phyloP scores from a whole-genome alignment of 2,797 vertebrate species.

The Galago senegalensis region DNA sequence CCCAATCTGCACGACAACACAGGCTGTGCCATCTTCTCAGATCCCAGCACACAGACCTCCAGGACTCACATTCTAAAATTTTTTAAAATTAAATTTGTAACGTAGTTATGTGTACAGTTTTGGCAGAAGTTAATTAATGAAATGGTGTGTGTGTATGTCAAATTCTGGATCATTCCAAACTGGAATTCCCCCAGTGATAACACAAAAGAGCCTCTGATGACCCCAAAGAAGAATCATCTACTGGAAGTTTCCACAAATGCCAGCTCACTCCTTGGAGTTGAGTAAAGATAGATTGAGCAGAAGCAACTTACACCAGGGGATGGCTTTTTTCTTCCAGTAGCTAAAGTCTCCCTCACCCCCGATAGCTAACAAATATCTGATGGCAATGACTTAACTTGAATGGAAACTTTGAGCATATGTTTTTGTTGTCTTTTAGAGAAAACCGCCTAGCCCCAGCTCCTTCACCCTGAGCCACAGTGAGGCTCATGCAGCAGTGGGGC shows the following conservation, averaged over 20 bases:
- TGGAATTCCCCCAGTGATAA: slow-evolving; percentile 75
- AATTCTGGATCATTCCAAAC: slow-evolving; percentile 65
- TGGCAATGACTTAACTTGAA: neutral
- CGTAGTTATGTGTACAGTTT: neutral
- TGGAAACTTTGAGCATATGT: neutral
- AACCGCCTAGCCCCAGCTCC: neutral
- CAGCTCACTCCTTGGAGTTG: slow-evolving; percentile 34
- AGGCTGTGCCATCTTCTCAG: neutral
- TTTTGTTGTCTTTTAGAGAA: slow-evolving; percentile 54
- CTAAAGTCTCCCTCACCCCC: neutral
- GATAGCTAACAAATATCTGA: neutral
- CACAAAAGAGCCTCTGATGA: slow-evolving; percentile 57
- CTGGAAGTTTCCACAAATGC: slow-evolving; percentile 79
- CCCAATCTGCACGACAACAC: neutral
- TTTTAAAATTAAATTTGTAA: neutral
- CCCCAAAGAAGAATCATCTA: slow-evolving; percentile 62
- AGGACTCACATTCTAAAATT: neutral
- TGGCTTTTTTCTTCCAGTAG: slow-evolving; percentile 40
- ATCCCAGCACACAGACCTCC: neutral
- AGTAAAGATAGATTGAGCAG: slow-evolving; percentile 15
- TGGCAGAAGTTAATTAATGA: slow-evolving; percentile 31
- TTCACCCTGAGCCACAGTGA: neutral
- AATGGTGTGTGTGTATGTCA: neutral
- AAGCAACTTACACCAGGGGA: neutral
- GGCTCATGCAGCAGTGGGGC: neutral